phyloP scores from a whole-genome alignment of 2,888 invertebrate species.

The Apodemia zela region DNA sequence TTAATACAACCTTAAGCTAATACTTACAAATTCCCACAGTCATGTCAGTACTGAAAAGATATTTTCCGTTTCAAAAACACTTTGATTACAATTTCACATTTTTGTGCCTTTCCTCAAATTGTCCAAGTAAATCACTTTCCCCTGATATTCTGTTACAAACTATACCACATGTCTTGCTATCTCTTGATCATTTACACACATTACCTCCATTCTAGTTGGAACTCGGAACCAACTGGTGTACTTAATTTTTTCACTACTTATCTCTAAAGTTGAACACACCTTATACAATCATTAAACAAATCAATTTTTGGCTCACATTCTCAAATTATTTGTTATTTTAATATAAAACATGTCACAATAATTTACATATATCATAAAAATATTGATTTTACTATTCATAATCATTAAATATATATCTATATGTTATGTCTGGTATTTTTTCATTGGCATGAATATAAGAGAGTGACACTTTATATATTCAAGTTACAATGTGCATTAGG shows the following conservation, averaged over 20 bases:
- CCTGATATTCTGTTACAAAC: too few species aligned
- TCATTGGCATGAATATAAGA: slow-evolving; percentile 46
- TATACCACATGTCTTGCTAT: background rate
- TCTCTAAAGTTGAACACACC: slow-evolving; percentile 71
- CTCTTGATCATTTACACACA: background rate
- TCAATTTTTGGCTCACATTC: slow-evolving; percentile 63
- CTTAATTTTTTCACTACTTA: slow-evolving; percentile 55
- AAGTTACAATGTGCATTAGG: slow-evolving; percentile 70
- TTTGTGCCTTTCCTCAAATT: too few species aligned
- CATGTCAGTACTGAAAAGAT: background rate
- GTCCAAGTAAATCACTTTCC: too few species aligned
- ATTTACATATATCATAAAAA: slow-evolving; percentile 42
- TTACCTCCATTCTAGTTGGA: background rate
- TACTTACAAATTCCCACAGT: background rate
- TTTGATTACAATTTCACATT: background rate
- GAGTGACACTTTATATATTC: slow-evolving; percentile 23
- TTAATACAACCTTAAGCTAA: background rate
- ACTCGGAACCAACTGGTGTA: background rate
- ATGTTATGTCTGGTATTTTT: slow-evolving; percentile 33
- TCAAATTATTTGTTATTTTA: slow-evolving; percentile 18
- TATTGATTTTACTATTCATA: slow-evolving; percentile 25
- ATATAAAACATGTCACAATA: slow-evolving; percentile 36
- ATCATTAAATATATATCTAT: slow-evolving; percentile 28
- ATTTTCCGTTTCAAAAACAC: background rate
- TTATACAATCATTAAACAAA: slow-evolving; percentile 50